Percentiles rank a stretch among this genome's conserved stretches.
Conservation (phyloP, 2,797 vertebrate species). For the Balearica regulorum region DNA sequence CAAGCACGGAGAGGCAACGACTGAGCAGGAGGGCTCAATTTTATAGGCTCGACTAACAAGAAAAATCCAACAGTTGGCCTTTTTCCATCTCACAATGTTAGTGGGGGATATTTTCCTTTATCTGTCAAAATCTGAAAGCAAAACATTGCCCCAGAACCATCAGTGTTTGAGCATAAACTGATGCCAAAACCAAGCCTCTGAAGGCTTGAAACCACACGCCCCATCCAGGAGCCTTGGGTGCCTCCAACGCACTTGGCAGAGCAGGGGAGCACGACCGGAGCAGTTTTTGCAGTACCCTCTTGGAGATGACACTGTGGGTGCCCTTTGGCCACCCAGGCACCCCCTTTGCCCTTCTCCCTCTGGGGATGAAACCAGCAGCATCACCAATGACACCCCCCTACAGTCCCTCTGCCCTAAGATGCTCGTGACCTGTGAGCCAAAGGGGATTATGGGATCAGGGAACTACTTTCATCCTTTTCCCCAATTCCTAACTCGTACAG, state of each 20-base stretch:
- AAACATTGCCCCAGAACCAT: slow-evolving; percentile 28
- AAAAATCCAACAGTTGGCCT: slow-evolving; percentile 36
- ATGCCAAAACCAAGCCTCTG: background rate
- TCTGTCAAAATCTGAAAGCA: slow-evolving; percentile 10
- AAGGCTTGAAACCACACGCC: background rate
- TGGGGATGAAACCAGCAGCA: background rate
- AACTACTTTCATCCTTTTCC: background rate
- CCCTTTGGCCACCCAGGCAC: background rate
- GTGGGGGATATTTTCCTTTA: background rate
- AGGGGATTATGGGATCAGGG: fast-evolving
- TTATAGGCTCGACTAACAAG: background rate
- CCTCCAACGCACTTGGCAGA: fast-evolving
- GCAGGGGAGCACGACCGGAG: fast-evolving
- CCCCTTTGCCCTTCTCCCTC: background rate
- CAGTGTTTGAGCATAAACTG: background rate
- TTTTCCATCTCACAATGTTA: background rate
- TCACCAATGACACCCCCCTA: background rate
- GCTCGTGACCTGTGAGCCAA: background rate
- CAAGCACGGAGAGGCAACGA: background rate
- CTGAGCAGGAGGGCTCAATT: background rate
- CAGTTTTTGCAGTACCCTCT: background rate
- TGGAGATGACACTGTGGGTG: background rate
- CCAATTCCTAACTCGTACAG: background rate
- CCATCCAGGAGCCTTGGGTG: background rate
- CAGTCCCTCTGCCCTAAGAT: background rate